Base-by-base conservation (phyloP, 2,113 vertebrate genomes). In the Oxygymnocypris stewartii region DNA sequence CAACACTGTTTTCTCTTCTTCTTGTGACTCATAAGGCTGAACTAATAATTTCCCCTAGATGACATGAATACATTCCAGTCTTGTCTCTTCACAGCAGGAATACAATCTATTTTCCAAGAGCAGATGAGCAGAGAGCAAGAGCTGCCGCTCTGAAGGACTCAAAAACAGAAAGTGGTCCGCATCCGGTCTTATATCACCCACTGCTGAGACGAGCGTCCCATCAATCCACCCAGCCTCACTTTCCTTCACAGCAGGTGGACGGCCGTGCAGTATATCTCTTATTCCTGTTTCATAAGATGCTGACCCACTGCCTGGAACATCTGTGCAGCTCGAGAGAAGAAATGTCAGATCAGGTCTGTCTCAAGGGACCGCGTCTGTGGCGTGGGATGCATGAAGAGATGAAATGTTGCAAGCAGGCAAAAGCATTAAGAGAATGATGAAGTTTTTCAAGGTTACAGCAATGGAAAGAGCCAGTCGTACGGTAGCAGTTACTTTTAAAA, bases 271-370 rank as follows among this genome's bases (percentile, higher is more conserved):
- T 82, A 83, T 65, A 65, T 79, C 28, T 71, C 65, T 59, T 80
- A 57, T 86, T 23, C 77, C 77, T 81, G 87, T 88, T 88, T 88
- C 47, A 86, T 63, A 86, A 83, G 83, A 47, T 82, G 63, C 86
- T 85, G 86, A 85, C 54, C 75, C 74, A 85, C 83, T 57, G 47
- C 8, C 84, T 85, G 86, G 83, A 86, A 89, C 86, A 87, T 87
- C 73, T 83, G 87, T 73, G 84, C 40, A 42, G 71, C 73, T 84
- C 42, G 40, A 47, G 79, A 47, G 40, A 82, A 61, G 25, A 82
- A 25, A 65, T 28, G 25, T 82, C 59, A 65, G 79, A 67, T 67
- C 44, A 23, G 61, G 61, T 82, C n/a, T 28, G 6, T 82, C 79
- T 47, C 59, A 42, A 61, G 57, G 57, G 78, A 63, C 23, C 57